Base-by-base conservation (phyloP, 1,140 invertebrate species). In the Caenorhabditis brenneri region DNA sequence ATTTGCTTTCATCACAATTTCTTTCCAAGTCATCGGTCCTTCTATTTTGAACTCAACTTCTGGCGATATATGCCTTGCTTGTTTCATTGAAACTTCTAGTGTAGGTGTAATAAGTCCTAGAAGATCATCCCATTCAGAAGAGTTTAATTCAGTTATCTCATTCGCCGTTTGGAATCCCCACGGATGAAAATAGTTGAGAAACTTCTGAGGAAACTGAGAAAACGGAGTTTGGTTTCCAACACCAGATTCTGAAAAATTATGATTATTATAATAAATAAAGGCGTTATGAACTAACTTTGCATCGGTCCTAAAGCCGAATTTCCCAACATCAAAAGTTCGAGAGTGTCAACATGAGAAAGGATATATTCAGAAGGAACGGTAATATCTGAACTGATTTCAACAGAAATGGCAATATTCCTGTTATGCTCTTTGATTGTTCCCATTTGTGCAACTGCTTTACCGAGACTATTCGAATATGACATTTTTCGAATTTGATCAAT, bases 21-120 rank as follows among this genome's bases (percentile, higher is more conserved):
- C 36, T 31, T 46, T 79, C 84, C 84, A 85, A 3, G 82, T 84
- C 51, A 85, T 33, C 5, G 84, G 84, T 19, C 84, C 84, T 15
- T 84, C 81, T 16, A 85, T n/a, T 7, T 9, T 24, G 15, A 24
- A 24, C 10, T 24, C 29, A 31, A 10, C 42, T 65, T 42, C 33
- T 31, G n/a, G 7, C 0, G 46, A 10, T 22, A 24, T 16, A 69
- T 42, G 46, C 31, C 29, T 39, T 48, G 82, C 48, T 29, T 80
- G 49, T 39, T 79, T 83, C 82, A 83, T 83, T n/a, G 53, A 51
- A 27, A 24, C 24, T 42, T 78, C 82, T 12, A 83, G 36, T 6
- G 58, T 58, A 27, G 69, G 69, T 3, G 58, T 46, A 7, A 81
- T n/a, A 10, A 51, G 19, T 16, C 27, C 51, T 9, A 81, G 39